These are phyloP conservation scores for Volucella zonaria DNA, from an alignment of 2,888 invertebrate species.

Conservation along the genomic window DNA sequence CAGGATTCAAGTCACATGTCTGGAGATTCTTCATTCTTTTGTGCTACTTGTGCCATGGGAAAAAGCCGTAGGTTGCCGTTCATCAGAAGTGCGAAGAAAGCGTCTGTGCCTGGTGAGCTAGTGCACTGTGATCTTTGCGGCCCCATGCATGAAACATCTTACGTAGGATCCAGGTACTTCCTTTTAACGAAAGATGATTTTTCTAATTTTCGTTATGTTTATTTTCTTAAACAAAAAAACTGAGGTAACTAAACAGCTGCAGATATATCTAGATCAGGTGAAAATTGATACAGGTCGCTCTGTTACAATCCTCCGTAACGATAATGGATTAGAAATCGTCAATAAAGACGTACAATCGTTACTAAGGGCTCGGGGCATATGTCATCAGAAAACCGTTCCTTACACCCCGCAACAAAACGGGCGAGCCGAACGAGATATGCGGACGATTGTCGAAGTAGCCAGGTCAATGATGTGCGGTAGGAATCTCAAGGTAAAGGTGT, in stretches of 20 bases:
- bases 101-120: too few relatives aligned
- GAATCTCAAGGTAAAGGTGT: slow-evolving; percentile 54
- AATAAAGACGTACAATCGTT: slow-evolving; percentile 69
- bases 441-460: slow-evolving; percentile 75
- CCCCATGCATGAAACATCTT: too few relatives aligned
- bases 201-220: slow-evolving; percentile 41
- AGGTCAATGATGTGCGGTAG: slow-evolving; percentile 30
- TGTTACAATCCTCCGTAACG: too few relatives aligned
- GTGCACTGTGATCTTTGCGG: too few relatives aligned
- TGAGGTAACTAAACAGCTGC: slow-evolving; percentile 26
- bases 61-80: too few relatives aligned
- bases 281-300: too few relatives aligned
- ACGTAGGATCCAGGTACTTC: slow-evolving; percentile 1
- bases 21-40: too few relatives aligned
- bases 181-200: slow-evolving; percentile 65
- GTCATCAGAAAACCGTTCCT: slow-evolving; percentile 73
- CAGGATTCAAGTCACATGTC: too few relatives aligned
- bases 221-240: slow-evolving; percentile 54
- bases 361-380: slow-evolving; percentile 73
- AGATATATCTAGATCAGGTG: background rate
- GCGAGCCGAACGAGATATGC: slow-evolving; percentile 77
- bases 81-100: too few relatives aligned
- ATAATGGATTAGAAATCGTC: too few relatives aligned
- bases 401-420: slow-evolving; percentile 80
- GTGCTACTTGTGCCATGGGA: too few relatives aligned